phyloP scores from a whole-genome alignment of 2,113 vertebrate species.

The Agapornis roseicollis region DNA sequence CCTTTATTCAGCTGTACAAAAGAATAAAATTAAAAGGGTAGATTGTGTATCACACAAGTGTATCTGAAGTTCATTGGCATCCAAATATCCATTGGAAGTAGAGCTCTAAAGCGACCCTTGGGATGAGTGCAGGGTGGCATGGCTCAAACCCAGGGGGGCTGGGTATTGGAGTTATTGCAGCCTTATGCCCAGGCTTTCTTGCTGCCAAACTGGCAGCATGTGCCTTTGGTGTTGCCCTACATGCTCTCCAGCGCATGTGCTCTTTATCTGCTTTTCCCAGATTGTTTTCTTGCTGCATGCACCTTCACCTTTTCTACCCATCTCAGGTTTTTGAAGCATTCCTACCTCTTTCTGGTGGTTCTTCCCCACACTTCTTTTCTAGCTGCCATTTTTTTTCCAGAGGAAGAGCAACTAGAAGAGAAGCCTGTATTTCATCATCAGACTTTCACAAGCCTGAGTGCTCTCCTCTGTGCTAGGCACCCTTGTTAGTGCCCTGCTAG shows the following conservation, averaged over 20 bases:
- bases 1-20: neutral
- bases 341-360: neutral
- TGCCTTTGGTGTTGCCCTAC: rapidly evolving
- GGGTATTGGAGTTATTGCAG: neutral
- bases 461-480: neutral
- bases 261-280: neutral
- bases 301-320: neutral
- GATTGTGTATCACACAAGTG: rapidly evolving
- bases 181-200: neutral
- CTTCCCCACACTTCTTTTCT: neutral
- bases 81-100: neutral
- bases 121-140: neutral
- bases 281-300: neutral
- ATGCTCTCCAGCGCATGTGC: neutral
- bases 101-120: neutral
- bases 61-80: neutral
- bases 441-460: neutral
- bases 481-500: neutral
- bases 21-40: neutral
- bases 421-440: neutral
- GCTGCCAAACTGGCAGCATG: rapidly evolving
- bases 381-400: neutral
- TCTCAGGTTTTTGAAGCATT: neutral
- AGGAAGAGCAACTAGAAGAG: neutral
- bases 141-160: neutral